Conservation (phyloP, 2,888 invertebrate species). For the Leptinotarsa rubiginosa region DNA sequence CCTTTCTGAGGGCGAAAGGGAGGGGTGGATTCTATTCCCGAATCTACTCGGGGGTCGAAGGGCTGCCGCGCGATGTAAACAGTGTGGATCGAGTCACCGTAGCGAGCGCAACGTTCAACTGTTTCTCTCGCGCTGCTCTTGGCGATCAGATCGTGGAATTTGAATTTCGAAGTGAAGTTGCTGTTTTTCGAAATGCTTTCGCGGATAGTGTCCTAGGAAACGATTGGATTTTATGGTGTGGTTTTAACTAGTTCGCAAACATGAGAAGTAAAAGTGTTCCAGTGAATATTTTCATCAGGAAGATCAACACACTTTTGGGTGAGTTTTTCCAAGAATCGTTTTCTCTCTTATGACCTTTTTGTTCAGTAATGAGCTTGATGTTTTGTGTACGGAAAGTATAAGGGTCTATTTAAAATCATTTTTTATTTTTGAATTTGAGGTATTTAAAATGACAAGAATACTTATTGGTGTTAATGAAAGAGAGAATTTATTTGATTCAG, state of each 20-base stretch:
- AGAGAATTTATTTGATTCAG: too few relatives aligned
- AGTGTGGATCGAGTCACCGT: constrained; percentile 56
- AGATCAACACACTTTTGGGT: constrained; percentile 55
- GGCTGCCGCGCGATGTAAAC: constrained; percentile 54
- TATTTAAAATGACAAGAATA: too few relatives aligned
- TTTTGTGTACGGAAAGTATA: too few relatives aligned
- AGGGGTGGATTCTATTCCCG: constrained; percentile 51
- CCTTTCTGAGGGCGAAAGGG: constrained; percentile 47
- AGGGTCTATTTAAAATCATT: too few relatives aligned
- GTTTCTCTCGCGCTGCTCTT: constrained; percentile 27
- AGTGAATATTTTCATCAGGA: constrained; percentile 54
- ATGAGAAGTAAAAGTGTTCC: constrained; percentile 57
- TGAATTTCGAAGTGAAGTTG: neutral
- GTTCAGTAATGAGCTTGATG: neutral
- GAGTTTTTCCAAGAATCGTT: constrained; percentile 27
- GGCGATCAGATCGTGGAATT: constrained; percentile 17
- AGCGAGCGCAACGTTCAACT: constrained; percentile 47
- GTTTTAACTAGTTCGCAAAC: constrained; percentile 26
- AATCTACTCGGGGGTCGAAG: constrained; percentile 49
- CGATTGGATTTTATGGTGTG: constrained; percentile 19
- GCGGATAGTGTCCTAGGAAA: constrained; percentile 15
- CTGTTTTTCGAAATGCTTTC: neutral
- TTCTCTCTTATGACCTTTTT: constrained; percentile 2
- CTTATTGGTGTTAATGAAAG: too few relatives aligned
- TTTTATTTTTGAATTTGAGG: too few relatives aligned